These are phyloP conservation scores for Lysandra bellargus DNA, from an alignment of 2,888 invertebrate genomes.

Conservation along the genomic window DNA sequence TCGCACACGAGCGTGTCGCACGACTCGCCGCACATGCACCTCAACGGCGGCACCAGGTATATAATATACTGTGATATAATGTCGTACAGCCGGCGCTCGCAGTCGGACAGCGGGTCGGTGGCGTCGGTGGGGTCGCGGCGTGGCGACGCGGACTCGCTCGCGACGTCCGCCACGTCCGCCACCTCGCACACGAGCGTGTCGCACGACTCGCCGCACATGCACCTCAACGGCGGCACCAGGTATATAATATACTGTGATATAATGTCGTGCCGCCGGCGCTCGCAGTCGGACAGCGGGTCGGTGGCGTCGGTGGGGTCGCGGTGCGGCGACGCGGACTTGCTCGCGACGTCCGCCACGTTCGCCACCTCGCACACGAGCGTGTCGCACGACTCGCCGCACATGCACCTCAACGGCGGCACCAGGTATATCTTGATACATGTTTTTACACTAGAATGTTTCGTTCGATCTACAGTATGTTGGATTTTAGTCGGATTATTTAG, in stretches of 20 bases:
- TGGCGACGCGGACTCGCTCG: conserved; percentile 90
- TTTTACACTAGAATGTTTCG: no score
- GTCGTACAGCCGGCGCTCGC: conserved; percentile 73
- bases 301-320: no score
- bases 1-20: no score
- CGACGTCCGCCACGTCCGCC: conserved; percentile 86
- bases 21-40: no score
- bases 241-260: conserved; percentile 36
- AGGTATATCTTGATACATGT: no score
- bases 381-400: conserved; percentile 84
- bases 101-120: conserved; percentile 88
- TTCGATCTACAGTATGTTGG: no score
- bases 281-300: no score
- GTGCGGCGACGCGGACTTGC: conserved; percentile 79
- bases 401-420: conserved; percentile 54
- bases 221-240: conserved; percentile 59
- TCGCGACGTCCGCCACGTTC: conserved; percentile 86
- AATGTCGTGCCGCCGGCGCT: no score
- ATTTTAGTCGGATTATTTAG: no score
- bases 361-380: conserved; percentile 76
- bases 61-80: not conserved
- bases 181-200: conserved; percentile 76
- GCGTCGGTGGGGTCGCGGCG: conserved; percentile 79
- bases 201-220: conserved; percentile 82
- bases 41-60: conserved; percentile 48